Evolutionary conservation across 2,888 invertebrate species (phyloP).

Genomic region (Leptogaster cylindrica): DNA sequence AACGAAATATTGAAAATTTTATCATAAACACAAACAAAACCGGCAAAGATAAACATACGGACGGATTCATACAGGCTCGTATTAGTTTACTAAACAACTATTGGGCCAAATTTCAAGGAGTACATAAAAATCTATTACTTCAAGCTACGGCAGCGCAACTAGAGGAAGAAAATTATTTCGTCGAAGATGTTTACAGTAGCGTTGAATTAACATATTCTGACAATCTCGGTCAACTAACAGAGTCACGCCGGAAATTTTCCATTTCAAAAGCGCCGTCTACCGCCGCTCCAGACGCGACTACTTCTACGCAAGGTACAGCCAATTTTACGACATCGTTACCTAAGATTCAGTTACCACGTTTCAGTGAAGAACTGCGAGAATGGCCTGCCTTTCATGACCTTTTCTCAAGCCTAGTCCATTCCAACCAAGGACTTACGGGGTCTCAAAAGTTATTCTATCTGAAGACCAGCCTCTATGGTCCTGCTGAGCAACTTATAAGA

Average conservation of each 20-base stretch:
- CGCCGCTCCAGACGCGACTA: not conserved
- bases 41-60: not conserved
- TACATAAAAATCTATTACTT: not conserved
- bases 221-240: not conserved
- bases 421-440: not conserved
- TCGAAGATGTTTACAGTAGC: not conserved
- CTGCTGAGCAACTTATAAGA: not conserved
- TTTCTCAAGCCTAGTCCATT: not conserved
- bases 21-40: not conserved
- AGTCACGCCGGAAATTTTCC: not conserved
- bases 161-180: not conserved
- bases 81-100: not conserved
- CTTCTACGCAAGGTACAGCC: not conserved
- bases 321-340: not conserved
- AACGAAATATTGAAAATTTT: not conserved
- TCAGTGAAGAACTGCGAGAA: not conserved
- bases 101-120: not conserved
- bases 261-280: not conserved
- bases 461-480: not conserved
- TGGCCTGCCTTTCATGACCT: not conserved
- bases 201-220: not conserved
- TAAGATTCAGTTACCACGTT: not conserved
- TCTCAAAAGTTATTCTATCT: not conserved
- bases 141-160: not conserved
- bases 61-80: not conserved